A percentile compares a stretch with the other conserved stretches of the same genome.
Conservation (phyloP, 1,140 invertebrate species). For the Aphidius gifuensis region DNA sequence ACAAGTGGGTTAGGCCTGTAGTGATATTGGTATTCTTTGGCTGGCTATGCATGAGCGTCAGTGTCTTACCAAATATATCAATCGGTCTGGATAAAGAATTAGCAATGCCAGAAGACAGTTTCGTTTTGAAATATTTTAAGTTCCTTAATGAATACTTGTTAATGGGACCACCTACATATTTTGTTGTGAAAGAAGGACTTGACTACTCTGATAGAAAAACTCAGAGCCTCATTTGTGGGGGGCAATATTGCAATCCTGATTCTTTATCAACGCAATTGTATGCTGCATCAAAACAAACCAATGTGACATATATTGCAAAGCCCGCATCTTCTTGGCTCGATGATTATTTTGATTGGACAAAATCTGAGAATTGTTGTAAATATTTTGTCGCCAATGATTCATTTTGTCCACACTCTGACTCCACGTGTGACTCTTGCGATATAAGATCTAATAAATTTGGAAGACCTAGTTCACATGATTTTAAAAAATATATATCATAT, state of each 20-base stretch:
- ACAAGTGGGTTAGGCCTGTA: conserved; percentile 66
- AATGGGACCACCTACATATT: conserved; percentile 95
- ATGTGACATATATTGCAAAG: conserved; percentile 81
- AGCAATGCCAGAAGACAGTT: conserved; percentile 96
- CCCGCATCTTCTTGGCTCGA: conserved; percentile 94
- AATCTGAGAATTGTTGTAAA: conserved; percentile 60
- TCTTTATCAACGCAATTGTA: conserved; percentile 85
- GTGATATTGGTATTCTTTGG: conserved; percentile 85
- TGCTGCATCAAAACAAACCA: conserved; percentile 66
- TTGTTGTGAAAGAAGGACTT: conserved; percentile 83
- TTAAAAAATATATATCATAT: conserved; percentile 79
- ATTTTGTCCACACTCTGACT: conserved; percentile 67
- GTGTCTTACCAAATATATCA: conserved; percentile 82
- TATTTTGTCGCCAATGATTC: conserved; percentile 57
- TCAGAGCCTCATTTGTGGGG: conserved; percentile 87
- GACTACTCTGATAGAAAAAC: conserved; percentile 69
- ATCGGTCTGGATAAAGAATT: conserved; percentile 95
- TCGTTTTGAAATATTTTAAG: conserved; percentile 88
- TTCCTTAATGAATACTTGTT: conserved; percentile 82
- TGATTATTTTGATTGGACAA: conserved; percentile 91
- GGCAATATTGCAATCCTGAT: conserved; percentile 72
- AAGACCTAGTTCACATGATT: conserved; percentile 65
- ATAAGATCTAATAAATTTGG: conserved; percentile 53
- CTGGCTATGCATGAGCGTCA: conserved; percentile 85
- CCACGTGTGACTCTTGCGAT: conserved; percentile 51